Percentiles rank a stretch among this genome's conserved stretches.
These are phyloP conservation scores for Lysandra bellargus DNA, from an alignment of 2,888 invertebrate species.

Conservation along the genomic window DNA sequence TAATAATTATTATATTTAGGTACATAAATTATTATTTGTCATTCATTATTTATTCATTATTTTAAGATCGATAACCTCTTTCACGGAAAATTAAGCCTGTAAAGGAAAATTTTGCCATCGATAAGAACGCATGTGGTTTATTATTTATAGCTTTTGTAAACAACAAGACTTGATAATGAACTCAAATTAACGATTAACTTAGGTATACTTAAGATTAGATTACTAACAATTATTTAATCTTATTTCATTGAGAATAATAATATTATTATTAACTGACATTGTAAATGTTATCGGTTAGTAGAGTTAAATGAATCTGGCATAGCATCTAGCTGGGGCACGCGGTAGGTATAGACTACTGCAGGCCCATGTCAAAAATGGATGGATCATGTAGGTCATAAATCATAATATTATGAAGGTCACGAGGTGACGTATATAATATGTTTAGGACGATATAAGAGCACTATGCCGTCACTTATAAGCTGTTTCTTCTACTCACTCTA, in stretches of 20 bases:
- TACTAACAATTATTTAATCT: background rate
- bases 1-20: background rate
- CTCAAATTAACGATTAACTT: background rate
- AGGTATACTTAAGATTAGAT: background rate
- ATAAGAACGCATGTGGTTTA: background rate
- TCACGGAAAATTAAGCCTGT: background rate
- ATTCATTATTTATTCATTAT: slow-evolving; percentile 5
- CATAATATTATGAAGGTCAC: no score
- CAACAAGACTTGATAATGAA: background rate
- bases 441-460: no score
- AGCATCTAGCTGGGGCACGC: no score
- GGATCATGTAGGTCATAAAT: no score
- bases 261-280: background rate
- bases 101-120: background rate
- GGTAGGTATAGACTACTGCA: no score
- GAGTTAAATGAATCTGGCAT: no score
- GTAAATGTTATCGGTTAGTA: no score
- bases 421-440: no score
- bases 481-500: no score
- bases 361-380: no score
- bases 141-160: slow-evolving; percentile 6
- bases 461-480: no score
- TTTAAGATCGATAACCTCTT: slow-evolving; percentile 1
- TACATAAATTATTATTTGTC: background rate
- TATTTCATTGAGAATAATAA: slow-evolving; percentile 6